Base-by-base conservation (phyloP, 2,888 invertebrate species). In the Torymus texanus region DNA sequence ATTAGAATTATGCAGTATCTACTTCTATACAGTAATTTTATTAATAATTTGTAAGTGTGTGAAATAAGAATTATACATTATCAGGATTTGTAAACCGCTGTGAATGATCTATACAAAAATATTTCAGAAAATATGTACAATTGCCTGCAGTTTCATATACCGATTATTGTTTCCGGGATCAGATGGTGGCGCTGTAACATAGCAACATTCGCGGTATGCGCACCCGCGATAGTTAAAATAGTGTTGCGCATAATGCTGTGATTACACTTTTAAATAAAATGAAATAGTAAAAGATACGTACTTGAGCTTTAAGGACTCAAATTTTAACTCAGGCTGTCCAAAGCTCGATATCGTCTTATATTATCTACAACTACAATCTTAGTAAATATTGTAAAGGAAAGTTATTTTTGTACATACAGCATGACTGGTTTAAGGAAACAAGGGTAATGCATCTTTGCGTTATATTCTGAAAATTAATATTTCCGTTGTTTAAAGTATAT, bases 371-470 rank as follows among this genome's bases (percentile, higher is more conserved):
- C 24, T 29, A 41, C 13, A 61, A 53, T 59, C 21, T 67, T 63
- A 18, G 66, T 75, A 58, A 13, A 75, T 21, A 75, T 53, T 70
- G 56, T 62, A 68, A 68, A 56, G 50, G 18, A 75, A 59, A 66
- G 29, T 66, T 72, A 78, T 72, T 78, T 78, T 78, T 72, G 72
- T 78, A 78, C 24, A 78, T 78, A 77, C 41, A 72, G 21, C 18
- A 16, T 53, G 66, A 61, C 65, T 72, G 66, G 58, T 41, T 72
- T 24, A 66, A 56, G 50, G 29, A 53, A 72, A 66, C 12, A 3
- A 55, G 41, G 14, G 24, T 14, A 65, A 29, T 18, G 58, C 12
- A n/a, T 61, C 61, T 67, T 2, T 67, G 56, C 61, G 68, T 68
- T 62, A 21, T 21, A 21, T 62, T 75, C 41, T 56, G 16, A 62